Evolutionary conservation across 2,113 vertebrate genomes (phyloP).

Genomic region (Lota lota): DNA sequence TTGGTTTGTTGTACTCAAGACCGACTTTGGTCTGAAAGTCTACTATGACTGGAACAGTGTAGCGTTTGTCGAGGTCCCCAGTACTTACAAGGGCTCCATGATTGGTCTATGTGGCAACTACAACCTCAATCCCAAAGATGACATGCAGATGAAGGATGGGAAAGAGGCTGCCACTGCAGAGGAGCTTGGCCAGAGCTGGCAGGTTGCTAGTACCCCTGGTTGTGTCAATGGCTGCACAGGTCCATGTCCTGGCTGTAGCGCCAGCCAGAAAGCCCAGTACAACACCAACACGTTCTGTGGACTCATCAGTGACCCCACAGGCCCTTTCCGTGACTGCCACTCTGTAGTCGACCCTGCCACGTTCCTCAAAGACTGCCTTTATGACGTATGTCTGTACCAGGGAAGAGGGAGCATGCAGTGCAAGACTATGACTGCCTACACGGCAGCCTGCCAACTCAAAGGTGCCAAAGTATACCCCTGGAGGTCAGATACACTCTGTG

Average conservation of each 20-base stretch:
- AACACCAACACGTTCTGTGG: slow-evolving; percentile 39
- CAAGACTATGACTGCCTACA: slow-evolving; percentile 45
- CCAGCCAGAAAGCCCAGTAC: slow-evolving; percentile 25
- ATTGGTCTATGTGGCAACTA: slow-evolving; percentile 76
- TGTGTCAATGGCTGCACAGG: slow-evolving; percentile 46
- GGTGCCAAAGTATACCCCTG: slow-evolving; percentile 39
- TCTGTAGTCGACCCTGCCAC: slow-evolving; percentile 29
- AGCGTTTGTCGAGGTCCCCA: slow-evolving; percentile 59
- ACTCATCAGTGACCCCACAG: slow-evolving; percentile 28
- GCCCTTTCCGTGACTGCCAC: slow-evolving; percentile 58
- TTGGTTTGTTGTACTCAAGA: slow-evolving; percentile 58
- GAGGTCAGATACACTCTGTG: slow-evolving; percentile 45
- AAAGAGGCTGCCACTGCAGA: background rate
- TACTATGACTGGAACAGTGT: slow-evolving; percentile 59
- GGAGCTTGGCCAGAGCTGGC: slow-evolving; percentile 66
- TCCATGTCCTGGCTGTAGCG: slow-evolving; percentile 30
- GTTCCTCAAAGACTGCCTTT: slow-evolving; percentile 50
- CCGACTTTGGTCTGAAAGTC: slow-evolving; percentile 50
- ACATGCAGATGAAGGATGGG: slow-evolving; percentile 51
- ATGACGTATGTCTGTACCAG: slow-evolving; percentile 56
- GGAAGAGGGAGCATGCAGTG: slow-evolving; percentile 38
- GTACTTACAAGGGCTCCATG: slow-evolving; percentile 38
- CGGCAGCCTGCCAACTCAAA: slow-evolving; percentile 46
- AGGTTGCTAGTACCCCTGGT: slow-evolving; percentile 27
- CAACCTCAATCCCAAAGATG: slow-evolving; percentile 66